These are phyloP conservation scores for Lysandra coridon DNA, from an alignment of 2,888 invertebrate genomes.

Conservation along the genomic window DNA sequence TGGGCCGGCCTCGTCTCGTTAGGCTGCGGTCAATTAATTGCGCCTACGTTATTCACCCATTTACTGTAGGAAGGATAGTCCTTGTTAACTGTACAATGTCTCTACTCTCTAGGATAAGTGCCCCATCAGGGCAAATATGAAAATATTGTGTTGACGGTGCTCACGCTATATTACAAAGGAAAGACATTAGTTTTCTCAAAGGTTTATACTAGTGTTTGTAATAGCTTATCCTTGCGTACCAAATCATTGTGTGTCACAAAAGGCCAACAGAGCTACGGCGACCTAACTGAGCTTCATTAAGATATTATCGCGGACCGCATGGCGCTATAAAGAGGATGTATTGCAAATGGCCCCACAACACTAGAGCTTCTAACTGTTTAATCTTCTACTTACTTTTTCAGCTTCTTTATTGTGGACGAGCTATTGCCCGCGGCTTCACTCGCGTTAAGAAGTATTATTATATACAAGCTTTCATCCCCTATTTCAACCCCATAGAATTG, in stretches of 20 bases:
- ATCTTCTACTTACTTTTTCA: constrained; percentile 15
- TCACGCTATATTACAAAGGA: too few species aligned
- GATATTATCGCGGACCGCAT: constrained; percentile 35
- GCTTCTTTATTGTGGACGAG: neutral
- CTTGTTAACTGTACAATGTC: neutral
- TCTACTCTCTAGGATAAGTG: neutral
- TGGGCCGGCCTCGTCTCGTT: constrained; percentile 33
- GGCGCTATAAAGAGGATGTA: constrained; percentile 25
- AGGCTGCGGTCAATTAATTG: constrained; percentile 37
- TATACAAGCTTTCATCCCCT: too few species aligned
- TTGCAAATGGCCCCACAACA: constrained; percentile 20
- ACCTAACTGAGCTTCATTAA: constrained; percentile 36
- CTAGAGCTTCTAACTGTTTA: neutral
- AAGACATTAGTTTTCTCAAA: neutral
- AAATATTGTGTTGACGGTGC: too few species aligned
- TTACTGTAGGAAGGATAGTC: neutral
- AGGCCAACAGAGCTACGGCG: constrained; percentile 12
- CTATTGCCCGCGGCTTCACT: too few species aligned
- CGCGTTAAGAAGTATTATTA: too few species aligned
- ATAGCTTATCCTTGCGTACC: neutral
- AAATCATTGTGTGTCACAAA: constrained; percentile 2
- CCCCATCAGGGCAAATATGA: too few species aligned
- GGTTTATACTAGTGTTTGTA: neutral
- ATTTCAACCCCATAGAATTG: too few species aligned
- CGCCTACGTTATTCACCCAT: neutral